Evolutionary conservation across 2,888 invertebrate genomes (phyloP).

Genomic region (Eupelmus urozonus): DNA sequence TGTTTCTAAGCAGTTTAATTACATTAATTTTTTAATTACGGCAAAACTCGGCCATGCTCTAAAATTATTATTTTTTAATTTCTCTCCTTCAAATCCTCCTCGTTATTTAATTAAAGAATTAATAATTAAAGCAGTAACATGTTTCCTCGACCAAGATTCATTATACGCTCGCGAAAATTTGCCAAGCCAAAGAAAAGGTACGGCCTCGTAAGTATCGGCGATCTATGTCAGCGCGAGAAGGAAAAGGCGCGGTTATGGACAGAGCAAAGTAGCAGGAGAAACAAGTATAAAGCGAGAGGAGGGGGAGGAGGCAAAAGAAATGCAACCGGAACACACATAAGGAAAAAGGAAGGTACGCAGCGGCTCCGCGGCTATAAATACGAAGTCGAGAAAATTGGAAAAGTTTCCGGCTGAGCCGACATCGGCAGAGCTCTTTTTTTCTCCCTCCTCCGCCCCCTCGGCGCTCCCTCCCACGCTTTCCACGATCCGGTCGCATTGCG

Average conservation of each 20-base stretch:
- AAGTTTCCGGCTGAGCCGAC: constrained; percentile 64
- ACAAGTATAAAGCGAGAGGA: constrained; percentile 19
- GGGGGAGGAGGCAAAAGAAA: constrained; percentile 13
- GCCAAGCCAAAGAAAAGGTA: not conserved
- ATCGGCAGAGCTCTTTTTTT: constrained; percentile 54
- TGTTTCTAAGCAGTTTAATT: not conserved
- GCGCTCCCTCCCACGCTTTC: not conserved
- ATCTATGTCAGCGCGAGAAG: not conserved
- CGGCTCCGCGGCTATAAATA: constrained; percentile 68
- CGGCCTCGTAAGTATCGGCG: too few species aligned
- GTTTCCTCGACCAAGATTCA: too few species aligned
- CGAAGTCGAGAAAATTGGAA: constrained; percentile 70
- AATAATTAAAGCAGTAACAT: too few species aligned
- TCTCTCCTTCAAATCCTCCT: too few species aligned
- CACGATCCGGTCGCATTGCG: not conserved
- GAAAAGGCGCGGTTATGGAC: constrained; percentile 8
- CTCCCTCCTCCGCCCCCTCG: not conserved
- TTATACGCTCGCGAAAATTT: constrained; percentile 5
- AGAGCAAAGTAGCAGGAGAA: constrained; percentile 23
- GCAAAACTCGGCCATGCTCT: too few species aligned
- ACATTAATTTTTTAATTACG: not conserved
- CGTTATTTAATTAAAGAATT: too few species aligned
- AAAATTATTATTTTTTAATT: too few species aligned
- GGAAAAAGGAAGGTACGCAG: constrained; percentile 32
- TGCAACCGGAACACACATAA: constrained; percentile 37